phyloP scores from a whole-genome alignment of 2,888 invertebrate genomes.

The Anodontia alba region DNA sequence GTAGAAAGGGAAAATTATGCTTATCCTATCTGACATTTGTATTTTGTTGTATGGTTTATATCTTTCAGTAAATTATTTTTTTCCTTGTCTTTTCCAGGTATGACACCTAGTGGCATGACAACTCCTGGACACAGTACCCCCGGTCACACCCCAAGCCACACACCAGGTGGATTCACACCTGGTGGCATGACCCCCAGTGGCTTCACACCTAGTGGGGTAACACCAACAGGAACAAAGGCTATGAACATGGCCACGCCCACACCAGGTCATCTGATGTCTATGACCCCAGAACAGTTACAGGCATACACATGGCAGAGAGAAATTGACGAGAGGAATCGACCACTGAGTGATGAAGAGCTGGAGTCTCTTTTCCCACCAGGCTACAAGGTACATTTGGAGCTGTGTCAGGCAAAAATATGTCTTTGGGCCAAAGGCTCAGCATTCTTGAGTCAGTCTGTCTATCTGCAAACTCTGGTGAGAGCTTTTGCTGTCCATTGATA shows the following conservation, averaged over 20 bases:
- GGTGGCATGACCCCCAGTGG: constrained; percentile 84
- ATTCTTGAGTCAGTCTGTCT: not conserved
- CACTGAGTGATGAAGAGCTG: constrained; percentile 98
- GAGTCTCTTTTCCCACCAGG: constrained; percentile 99
- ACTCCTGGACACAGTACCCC: constrained; percentile 80
- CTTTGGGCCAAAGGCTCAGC: not conserved
- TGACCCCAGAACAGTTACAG: constrained; percentile 99
- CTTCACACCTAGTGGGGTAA: constrained; percentile 84
- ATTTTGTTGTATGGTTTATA: too few relatives aligned
- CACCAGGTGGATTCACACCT: constrained; percentile 81
- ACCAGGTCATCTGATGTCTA: constrained; percentile 96
- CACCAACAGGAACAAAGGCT: constrained; percentile 90
- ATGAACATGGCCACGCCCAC: constrained; percentile 99
- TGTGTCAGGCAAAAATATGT: too few relatives aligned
- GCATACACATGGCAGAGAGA: constrained; percentile 99
- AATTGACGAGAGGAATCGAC: constrained; percentile 98
- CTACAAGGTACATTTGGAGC: constrained; percentile 97
- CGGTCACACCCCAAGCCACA: constrained; percentile 79
- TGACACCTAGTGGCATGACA: constrained; percentile 80
- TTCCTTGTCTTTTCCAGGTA: constrained; percentile 27
- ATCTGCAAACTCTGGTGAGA: not conserved
- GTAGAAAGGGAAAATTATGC: too few relatives aligned
- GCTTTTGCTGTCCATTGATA: too few relatives aligned
- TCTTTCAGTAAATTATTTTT: too few relatives aligned
- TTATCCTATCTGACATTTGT: too few relatives aligned